A percentile compares a stretch with the other conserved stretches of the same genome.
Evolutionary conservation across 2,888 invertebrate species (phyloP).

Genomic region (Neoaliturus tenellus): DNA sequence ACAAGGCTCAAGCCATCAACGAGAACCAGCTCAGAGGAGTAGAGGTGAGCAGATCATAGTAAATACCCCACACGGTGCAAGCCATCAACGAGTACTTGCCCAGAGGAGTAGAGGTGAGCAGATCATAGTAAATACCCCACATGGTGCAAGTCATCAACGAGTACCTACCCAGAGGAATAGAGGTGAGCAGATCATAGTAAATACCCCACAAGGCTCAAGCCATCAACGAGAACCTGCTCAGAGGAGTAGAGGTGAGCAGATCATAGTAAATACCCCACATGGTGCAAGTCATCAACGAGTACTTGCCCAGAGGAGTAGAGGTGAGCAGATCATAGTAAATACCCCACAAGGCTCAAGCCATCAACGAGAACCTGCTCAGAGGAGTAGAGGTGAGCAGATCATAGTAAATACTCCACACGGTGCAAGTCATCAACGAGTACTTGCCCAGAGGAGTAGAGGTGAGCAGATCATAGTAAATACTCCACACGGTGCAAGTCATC

Average conservation of each 20-base stretch:
- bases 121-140: slow-evolving; percentile 61
- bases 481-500: slow-evolving; percentile 72
- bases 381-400: slow-evolving; percentile 49
- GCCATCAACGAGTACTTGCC: slow-evolving; percentile 73
- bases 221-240: slow-evolving; percentile 58
- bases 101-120: slow-evolving; percentile 71
- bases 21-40: not conserved
- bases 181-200: not conserved
- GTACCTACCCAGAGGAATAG: not conserved
- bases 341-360: not conserved
- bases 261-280: slow-evolving; percentile 57
- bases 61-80: slow-evolving; percentile 72
- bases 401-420: slow-evolving; percentile 45
- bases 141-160: slow-evolving; percentile 65
- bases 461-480: slow-evolving; percentile 60
- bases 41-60: slow-evolving; percentile 60
- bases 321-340: slow-evolving; percentile 33
- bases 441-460: slow-evolving; percentile 39
- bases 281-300: slow-evolving; percentile 64
- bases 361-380: slow-evolving; percentile 31
- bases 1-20: too few relatives aligned
- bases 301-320: not conserved
- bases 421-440: not conserved
- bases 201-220: slow-evolving; percentile 64
- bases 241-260: slow-evolving; percentile 5